Percentiles rank a stretch among this genome's conserved stretches.
Conservation (phyloP, 2,888 invertebrate genomes). For the Steinernema carpocapsae region DNA sequence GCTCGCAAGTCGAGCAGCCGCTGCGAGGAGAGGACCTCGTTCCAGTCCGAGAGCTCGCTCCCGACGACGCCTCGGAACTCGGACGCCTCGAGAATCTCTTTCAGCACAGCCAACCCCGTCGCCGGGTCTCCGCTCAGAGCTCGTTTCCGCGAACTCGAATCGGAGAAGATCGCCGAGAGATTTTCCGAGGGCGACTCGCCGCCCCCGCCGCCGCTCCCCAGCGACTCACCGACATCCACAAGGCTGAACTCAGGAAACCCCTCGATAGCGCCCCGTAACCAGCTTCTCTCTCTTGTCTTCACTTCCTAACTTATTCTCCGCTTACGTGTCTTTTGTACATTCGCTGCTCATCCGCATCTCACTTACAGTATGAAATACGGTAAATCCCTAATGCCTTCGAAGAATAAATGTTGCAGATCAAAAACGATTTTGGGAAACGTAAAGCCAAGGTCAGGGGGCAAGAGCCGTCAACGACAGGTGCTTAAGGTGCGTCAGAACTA, state of each 20-base stretch:
- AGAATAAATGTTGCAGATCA: too few relatives aligned
- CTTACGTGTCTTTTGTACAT: slow-evolving; percentile 29
- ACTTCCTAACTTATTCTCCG: background rate
- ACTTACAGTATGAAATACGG: slow-evolving; percentile 4
- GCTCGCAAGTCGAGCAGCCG: background rate
- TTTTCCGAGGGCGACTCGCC: background rate
- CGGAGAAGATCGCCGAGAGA: background rate
- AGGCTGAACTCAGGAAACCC: slow-evolving; percentile 7
- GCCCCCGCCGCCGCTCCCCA: slow-evolving; percentile 13
- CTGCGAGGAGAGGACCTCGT: slow-evolving; percentile 24
- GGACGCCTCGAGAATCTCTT: slow-evolving; percentile 4
- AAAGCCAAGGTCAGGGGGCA: too few relatives aligned
- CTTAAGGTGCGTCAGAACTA: too few relatives aligned
- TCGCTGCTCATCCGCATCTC: slow-evolving; percentile 33
- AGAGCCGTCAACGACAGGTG: too few relatives aligned
- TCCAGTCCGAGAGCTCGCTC: background rate
- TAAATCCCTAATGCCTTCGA: background rate
- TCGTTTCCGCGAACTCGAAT: background rate
- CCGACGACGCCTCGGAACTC: background rate
- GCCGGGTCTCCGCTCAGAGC: background rate
- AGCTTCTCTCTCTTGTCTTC: background rate
- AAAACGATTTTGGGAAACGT: too few relatives aligned
- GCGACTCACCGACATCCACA: slow-evolving; percentile 28
- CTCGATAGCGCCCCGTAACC: background rate
- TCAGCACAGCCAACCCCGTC: background rate